Conservation (phyloP, 2,888 invertebrate genomes). For the Tetranychus piercei region DNA sequence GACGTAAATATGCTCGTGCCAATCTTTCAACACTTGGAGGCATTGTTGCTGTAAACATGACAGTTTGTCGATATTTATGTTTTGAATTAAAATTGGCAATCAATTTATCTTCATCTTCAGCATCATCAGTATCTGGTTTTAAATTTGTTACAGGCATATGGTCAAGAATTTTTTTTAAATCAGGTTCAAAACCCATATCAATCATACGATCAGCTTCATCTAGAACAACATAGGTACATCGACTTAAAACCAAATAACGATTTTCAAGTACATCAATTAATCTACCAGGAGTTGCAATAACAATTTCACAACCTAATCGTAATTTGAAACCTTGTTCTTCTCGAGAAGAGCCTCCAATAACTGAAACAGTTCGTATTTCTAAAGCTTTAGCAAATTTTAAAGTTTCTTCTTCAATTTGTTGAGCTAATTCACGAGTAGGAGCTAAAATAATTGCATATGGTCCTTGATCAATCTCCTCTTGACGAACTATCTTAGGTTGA, state of each 20-base stretch:
- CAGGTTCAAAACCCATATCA: constrained; percentile 97
- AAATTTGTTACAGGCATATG: constrained; percentile 94
- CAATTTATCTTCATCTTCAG: constrained; percentile 76
- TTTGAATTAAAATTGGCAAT: constrained; percentile 84
- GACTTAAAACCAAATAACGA: constrained; percentile 80
- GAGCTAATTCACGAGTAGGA: constrained; percentile 96
- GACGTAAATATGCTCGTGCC: constrained; percentile 75
- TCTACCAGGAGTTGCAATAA: constrained; percentile 98
- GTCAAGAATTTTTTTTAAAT: constrained; percentile 86
- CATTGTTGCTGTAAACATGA: constrained; percentile 99
- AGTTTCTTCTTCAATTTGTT: constrained; percentile 98
- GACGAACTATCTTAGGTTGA: constrained; percentile 76
- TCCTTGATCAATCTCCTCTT: constrained; percentile 44
- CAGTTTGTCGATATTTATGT: constrained; percentile 94
- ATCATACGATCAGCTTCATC: constrained; percentile 93
- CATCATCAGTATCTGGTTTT: constrained; percentile 94
- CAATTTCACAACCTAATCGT: constrained; percentile 93
- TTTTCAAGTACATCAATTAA: constrained; percentile 96
- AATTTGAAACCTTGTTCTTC: constrained; percentile 96
- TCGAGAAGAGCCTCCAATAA: constrained; percentile 71
- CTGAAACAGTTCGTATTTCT: constrained; percentile 80
- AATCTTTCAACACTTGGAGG: constrained; percentile 90
- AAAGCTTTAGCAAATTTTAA: constrained; percentile 85
- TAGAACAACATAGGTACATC: constrained; percentile 85
- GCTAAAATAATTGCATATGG: constrained; percentile 98